Base-by-base conservation (phyloP, 2,113 vertebrate species). In the Osmerus mordax region DNA sequence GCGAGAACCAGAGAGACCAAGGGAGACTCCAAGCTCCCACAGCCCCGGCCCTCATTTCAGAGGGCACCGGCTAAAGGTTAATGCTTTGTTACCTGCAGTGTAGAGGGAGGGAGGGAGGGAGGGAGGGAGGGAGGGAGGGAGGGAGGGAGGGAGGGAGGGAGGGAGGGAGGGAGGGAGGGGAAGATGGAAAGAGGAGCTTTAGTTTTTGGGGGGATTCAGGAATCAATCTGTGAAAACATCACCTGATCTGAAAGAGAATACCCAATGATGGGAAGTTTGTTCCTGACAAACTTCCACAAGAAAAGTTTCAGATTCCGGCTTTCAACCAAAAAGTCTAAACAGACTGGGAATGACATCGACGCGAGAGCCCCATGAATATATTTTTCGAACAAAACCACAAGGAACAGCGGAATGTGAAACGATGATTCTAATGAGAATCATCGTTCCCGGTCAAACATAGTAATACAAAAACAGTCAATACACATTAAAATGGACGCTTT, bases 31-130 rank as follows among this genome's bases (percentile, higher is more conserved):
- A 69, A 69, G 72, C 63, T 89, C 86, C 85, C 84, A 65, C 58
- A 0, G 59, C 72, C 78, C 79, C 83, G 82, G 64, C 36, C 76
- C 81, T 92, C 79, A 88, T 91, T 88, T 86, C 36, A 84, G 70
- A 89, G 81, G 81, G 64, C 89, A 79, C 67, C 69, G 71, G 79
- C 79, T 73, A 88, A 87, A 87, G 83, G 84, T 87, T 88, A 88
- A 90, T 87, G 75, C 75, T 74, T 41, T 14, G 61, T 79, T 79
- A 74, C 76, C 80, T 83, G 82, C 67, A 14, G 81, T 80, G 71
- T 58, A 69, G 28, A 60, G 60, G 67, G 53, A 65, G 71, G 23
- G 23, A 23, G 23, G 23, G 23, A 23, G 23, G 23, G 23, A 23
- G 23, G 23, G 23, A 71, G 58, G 79, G 68, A 65, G 8, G 29